Evolutionary conservation across 2,797 vertebrate species (phyloP), one percentile per base, ranked within the genome.

Genomic region (Enteromius trimaculatus): DNA sequence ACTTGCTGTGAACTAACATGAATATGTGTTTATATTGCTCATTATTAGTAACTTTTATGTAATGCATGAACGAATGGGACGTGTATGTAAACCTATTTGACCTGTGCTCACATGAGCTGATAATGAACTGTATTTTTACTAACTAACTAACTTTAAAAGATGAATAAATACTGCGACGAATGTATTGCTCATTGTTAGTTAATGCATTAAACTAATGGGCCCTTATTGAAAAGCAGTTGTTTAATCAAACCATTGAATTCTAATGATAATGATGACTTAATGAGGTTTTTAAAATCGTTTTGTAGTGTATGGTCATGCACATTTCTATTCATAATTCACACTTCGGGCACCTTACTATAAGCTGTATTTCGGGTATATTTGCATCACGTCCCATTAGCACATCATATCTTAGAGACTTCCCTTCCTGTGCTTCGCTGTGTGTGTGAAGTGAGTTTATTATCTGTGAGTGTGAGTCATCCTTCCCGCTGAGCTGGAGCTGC

Each of bases 381-480:
- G 2, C 16, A 62, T 42, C 58, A 8, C 16, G 16, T 77, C 29
- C 34, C 29, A 70, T 65, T 37, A 72, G 55, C 17, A 39, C 47
- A 80, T 34, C 3, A 8, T 31, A 44, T 39, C 9, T 39, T 16
- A 17, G 31, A 42, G 58, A 44, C 37, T 71, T 31, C 14, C 11
- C n/a, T 71, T 53, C 31, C 14, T 78, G 19, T 37, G 42, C 31
- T 9, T n/a, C 17, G 26, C 21, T 86, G 53, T 37, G 39, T 68
- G 21, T 21, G 62, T 79, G 37, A 68, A 29, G 39, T 34, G 37
- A 29, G 51, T 55, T 16, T 26, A 31, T 62, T 49, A 71, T 53
- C 34, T 44, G 29, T 71, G 68, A 49, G 39, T 60, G 49, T 78
- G 77, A 77, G 65, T 80, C 60, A 77, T 49, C 14, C 44, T 10